These are phyloP conservation scores for Akabosia matsudoensis DNA, from an alignment of 1,140 invertebrate genomes.

Conservation along the genomic window DNA sequence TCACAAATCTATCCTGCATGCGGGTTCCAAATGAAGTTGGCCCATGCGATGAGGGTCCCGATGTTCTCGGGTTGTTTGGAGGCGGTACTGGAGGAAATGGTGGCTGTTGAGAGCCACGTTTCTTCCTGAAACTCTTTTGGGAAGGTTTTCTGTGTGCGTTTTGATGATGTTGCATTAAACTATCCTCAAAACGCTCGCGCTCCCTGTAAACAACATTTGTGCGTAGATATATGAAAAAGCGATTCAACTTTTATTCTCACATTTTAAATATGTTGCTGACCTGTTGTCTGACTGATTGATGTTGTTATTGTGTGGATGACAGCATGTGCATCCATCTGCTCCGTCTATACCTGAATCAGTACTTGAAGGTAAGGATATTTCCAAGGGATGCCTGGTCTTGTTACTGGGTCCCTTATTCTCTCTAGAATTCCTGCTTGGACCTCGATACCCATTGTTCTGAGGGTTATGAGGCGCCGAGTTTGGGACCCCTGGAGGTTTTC, in stretches of 20 bases:
- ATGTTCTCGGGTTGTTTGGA: not conserved
- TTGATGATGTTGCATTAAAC: constrained; percentile 40
- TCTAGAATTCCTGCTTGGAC: constrained; percentile 51
- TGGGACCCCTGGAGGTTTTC: constrained; percentile 36
- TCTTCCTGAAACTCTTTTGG: constrained; percentile 14
- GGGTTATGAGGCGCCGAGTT: not conserved
- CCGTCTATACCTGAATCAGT: constrained; percentile 73
- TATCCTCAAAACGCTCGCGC: constrained; percentile 45
- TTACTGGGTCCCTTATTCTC: constrained; percentile 62
- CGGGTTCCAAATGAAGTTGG: not conserved
- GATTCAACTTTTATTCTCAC: not conserved
- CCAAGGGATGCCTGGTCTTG: constrained; percentile 60
- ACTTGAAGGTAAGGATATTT: constrained; percentile 69
- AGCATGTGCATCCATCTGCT: constrained; percentile 59
- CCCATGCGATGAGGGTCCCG: not conserved
- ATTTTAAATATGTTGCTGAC: constrained; percentile 52
- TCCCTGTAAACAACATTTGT: not conserved
- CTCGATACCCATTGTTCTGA: constrained; percentile 34
- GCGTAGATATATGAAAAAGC: not conserved
- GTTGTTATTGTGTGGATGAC: constrained; percentile 63
- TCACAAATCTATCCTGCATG: constrained; percentile 15
- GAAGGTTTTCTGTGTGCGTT: constrained; percentile 25
- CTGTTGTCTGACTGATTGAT: constrained; percentile 66
- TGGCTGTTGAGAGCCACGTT: constrained; percentile 3
- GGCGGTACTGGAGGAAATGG: constrained; percentile 5